These are phyloP conservation scores for Pelvicachromis taeniatus DNA, from an alignment of 2,113 vertebrate genomes.

Conservation along the genomic window DNA sequence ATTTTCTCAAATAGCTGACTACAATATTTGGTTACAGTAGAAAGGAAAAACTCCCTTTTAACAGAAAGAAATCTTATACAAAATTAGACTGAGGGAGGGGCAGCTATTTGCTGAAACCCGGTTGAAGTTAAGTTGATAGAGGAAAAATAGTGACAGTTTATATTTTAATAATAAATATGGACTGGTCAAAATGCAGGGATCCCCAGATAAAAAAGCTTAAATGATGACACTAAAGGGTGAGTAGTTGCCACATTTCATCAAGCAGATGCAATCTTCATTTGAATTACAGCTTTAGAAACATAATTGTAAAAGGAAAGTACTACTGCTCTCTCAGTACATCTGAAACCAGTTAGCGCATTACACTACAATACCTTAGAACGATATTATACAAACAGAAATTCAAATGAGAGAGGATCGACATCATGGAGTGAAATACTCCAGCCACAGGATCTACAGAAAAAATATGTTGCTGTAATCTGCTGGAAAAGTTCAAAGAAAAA, in stretches of 20 bases:
- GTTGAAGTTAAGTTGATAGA: not conserved
- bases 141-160: not conserved
- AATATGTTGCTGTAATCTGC: not conserved
- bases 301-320: not conserved
- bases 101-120: not conserved
- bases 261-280: not conserved
- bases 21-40: not conserved
- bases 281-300: not conserved
- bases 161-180: not conserved
- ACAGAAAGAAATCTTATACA: not conserved
- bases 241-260: not conserved
- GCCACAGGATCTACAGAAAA: not conserved
- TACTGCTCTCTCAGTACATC: not conserved
- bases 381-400: not conserved
- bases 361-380: not conserved
- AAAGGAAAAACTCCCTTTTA: not conserved
- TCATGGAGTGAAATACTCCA: not conserved
- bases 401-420: not conserved
- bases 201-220: not conserved
- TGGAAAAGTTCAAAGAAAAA: slow-evolving; percentile 1
- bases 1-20: not conserved
- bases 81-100: not conserved
- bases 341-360: not conserved
- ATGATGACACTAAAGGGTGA: not conserved
- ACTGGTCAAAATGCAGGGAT: not conserved